Base-by-base conservation (phyloP, 1,140 invertebrate genomes). In the Manduca sexta region DNA sequence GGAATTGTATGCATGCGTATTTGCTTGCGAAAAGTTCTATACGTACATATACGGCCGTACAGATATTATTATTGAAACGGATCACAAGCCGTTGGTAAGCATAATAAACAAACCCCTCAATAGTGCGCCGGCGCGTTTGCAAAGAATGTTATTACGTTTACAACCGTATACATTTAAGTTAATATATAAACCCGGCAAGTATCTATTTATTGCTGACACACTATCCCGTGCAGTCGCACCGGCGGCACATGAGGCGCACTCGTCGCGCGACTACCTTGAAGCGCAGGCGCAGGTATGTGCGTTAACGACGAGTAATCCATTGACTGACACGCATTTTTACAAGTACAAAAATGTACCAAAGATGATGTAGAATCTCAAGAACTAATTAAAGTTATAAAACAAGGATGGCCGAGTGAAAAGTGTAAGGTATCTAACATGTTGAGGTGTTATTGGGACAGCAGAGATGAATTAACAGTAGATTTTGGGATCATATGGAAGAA, bases 81-180 rank as follows among this genome's bases (percentile, higher is more conserved):
- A 56, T 50, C 43, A 56, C 30, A 56, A 56, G 15, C 53, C 53
- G 0, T 16, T 56, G 0, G 15, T 50, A 1, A 50, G 30, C 17
- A 56, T 56, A 14, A 50, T 56, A 7, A 38, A 43, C 4, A 56
- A 56, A 17, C 47, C 53, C 4, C 6, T 56, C 37, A 30, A 13
- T 7, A 33, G 35, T 14, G 43, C 53, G 5, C 53, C 53, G 1
- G 30, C 53, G 5, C 13, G 53, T 3, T 33, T 56, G 10, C 49
- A 72, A 21, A 31, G 49, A 45, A 84, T 87, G 71, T 39, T 86
- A 16, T 42, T 88, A 1, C 44, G 57, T 29, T 40, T 88, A 10
- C 78, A 79, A 48, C 42, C 42, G 30, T 76, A 73, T 58, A 12
- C 64, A 13, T 54, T 73, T 29, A 50, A 51, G 37, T 18, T 72